phyloP scores from a whole-genome alignment of 2,113 vertebrate genomes.

The Oreochromis spilurus region DNA sequence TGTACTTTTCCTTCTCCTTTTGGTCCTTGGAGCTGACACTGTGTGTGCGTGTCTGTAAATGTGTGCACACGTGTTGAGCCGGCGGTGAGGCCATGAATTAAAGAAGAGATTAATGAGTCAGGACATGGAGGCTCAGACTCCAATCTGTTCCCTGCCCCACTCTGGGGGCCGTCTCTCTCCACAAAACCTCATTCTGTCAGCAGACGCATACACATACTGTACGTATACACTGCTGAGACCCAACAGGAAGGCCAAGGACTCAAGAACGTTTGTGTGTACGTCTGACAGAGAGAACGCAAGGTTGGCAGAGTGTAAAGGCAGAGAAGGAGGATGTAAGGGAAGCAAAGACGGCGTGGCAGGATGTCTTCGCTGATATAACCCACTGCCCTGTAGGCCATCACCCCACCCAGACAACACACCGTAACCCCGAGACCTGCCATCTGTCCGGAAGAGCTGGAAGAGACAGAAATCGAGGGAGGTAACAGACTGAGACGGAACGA shows the following conservation, averaged over 20 bases:
- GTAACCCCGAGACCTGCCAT: constrained; percentile 40
- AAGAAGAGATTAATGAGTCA: constrained; percentile 75
- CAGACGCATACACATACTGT: not conserved
- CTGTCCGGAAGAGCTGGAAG: constrained; percentile 23
- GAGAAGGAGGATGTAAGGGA: not conserved
- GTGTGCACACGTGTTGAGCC: constrained; percentile 16
- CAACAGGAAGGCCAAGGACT: constrained; percentile 19
- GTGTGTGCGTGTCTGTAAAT: not conserved
- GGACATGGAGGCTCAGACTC: constrained; percentile 66
- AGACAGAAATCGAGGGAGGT: not conserved
- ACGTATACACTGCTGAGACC: not conserved
- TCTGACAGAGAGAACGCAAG: constrained; percentile 1
- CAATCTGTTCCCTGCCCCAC: constrained; percentile 68
- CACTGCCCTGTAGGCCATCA: constrained; percentile 2
- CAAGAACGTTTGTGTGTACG: not conserved
- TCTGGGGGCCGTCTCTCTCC: constrained; percentile 38
- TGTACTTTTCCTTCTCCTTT: not conserved
- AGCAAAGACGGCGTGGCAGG: not conserved
- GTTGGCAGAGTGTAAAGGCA: not conserved
- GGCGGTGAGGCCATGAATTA: constrained; percentile 65
- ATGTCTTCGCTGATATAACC: not conserved
- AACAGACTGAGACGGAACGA: not conserved
- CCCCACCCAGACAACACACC: constrained; percentile 28
- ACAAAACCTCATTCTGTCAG: constrained; percentile 66
- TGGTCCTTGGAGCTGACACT: constrained; percentile 2